Percentiles rank a stretch among this genome's conserved stretches.
Conservation (phyloP, 30 jellyfish, hydroid and myxozoan genomes). For the Clytia hemisphaerica region DNA sequence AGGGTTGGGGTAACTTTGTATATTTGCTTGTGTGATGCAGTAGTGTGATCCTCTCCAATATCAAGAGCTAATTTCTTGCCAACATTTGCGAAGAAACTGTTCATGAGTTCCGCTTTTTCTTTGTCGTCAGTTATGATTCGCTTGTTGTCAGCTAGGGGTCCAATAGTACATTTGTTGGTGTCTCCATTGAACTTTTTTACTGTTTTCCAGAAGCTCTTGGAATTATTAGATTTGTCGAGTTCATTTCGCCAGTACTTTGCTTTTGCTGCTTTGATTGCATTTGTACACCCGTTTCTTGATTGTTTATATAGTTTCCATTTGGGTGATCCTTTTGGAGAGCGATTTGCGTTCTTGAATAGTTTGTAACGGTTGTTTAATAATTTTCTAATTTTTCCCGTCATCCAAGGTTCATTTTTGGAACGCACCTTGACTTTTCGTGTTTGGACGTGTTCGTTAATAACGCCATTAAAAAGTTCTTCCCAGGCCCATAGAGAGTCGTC, state of each 20-base stretch:
- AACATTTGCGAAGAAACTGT: conserved; percentile 26
- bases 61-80: conserved; percentile 38
- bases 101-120: conserved; percentile 38
- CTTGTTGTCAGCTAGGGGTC: conserved; percentile 34
- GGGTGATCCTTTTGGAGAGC: conserved; percentile 3
- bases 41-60: conserved; percentile 3
- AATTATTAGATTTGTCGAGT: conserved; percentile 6
- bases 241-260: conserved; percentile 43
- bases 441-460: conserved; percentile 45
- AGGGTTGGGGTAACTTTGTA: conserved; percentile 47
- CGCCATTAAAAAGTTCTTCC: conserved; percentile 36
- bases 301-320: conserved; percentile 3
- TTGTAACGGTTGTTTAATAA: background rate
- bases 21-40: conserved; percentile 2
- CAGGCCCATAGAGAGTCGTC: conserved; percentile 46
- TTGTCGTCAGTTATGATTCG: conserved; percentile 10
- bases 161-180: conserved; percentile 11
- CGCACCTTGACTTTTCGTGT: conserved; percentile 32
- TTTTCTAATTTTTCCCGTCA: conserved; percentile 1
- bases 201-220: conserved; percentile 43
- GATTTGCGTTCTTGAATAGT: conserved; percentile 1
- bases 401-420: conserved; percentile 2
- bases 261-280: too few species aligned
- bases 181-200: conserved; percentile 14
- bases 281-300: conserved; percentile 1